phyloP scores from a whole-genome alignment of 2,888 invertebrate genomes.

The Clusia tigrina region DNA sequence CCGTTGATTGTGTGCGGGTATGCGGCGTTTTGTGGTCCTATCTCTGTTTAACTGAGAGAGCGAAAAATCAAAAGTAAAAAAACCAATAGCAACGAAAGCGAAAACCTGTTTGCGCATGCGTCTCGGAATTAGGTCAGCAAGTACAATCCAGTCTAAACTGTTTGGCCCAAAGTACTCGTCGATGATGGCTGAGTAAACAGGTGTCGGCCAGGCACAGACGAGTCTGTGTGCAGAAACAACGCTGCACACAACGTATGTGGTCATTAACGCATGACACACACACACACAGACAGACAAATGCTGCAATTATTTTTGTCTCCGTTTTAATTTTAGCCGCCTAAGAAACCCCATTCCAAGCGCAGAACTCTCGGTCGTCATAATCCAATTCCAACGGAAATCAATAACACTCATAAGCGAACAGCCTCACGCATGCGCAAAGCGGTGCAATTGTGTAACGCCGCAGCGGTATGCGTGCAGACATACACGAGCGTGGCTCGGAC shows the following conservation, averaged over 20 bases:
- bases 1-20: too few species aligned
- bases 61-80: slow-evolving; percentile 40
- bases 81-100: slow-evolving; percentile 30
- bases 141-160: slow-evolving; percentile 31
- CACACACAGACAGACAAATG: neutral
- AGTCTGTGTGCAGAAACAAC: too few species aligned
- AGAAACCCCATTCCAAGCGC: too few species aligned
- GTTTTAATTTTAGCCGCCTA: neutral
- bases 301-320: neutral
- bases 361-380: neutral
- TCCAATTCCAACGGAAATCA: neutral
- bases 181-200: slow-evolving; percentile 7
- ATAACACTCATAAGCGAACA: neutral
- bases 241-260: neutral
- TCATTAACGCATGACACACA: neutral
- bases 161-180: slow-evolving; percentile 4
- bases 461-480: neutral
- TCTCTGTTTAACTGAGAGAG: slow-evolving; percentile 13
- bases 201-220: neutral
- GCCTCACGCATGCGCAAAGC: too few species aligned
- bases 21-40: slow-evolving; percentile 9
- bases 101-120: slow-evolving; percentile 53
- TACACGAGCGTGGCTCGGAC: neutral
- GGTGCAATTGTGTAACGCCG: neutral
- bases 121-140: slow-evolving; percentile 53